phyloP scores from a whole-genome alignment of 1,140 invertebrate genomes.

The Tigriopus japonicus region DNA sequence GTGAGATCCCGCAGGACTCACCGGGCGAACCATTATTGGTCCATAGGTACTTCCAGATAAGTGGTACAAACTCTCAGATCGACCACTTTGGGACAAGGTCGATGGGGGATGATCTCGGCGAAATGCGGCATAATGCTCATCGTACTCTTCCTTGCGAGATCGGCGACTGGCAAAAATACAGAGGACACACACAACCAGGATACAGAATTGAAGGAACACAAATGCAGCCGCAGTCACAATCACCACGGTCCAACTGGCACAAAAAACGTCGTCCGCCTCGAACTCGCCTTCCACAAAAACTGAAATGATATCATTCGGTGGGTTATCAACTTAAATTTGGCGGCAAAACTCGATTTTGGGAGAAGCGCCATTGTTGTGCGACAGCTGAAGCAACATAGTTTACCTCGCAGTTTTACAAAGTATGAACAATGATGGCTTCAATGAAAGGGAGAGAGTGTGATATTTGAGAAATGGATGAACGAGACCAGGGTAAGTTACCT shows the following conservation, averaged over 20 bases:
- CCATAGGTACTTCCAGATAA: too few relatives aligned
- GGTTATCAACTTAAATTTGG: too few relatives aligned
- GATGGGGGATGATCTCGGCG: too few relatives aligned
- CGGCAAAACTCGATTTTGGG: neutral
- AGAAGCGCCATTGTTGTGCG: neutral
- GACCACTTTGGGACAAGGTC: too few relatives aligned
- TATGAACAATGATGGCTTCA: neutral
- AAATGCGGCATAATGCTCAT: too few relatives aligned
- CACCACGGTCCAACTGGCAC: conserved; percentile 7
- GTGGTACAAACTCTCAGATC: too few relatives aligned
- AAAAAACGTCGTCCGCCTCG: conserved; percentile 2
- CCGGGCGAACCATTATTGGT: too few relatives aligned
- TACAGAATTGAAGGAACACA: conserved; percentile 12
- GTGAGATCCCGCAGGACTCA: too few relatives aligned
- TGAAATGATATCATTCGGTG: too few relatives aligned
- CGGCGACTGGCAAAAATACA: conserved; percentile 6
- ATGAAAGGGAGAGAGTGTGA: neutral
- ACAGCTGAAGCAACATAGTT: neutral
- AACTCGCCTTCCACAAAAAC: conserved; percentile 7
- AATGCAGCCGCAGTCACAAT: neutral
- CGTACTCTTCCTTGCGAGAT: too few relatives aligned
- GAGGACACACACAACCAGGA: conserved; percentile 10
- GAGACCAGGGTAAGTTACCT: neutral
- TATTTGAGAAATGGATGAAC: neutral
- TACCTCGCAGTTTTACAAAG: neutral